A percentile compares a stretch with the other conserved stretches of the same genome.
Evolutionary conservation across 1,140 invertebrate species (phyloP).

Genomic region (Pseudomyrmex sp.): DNA sequence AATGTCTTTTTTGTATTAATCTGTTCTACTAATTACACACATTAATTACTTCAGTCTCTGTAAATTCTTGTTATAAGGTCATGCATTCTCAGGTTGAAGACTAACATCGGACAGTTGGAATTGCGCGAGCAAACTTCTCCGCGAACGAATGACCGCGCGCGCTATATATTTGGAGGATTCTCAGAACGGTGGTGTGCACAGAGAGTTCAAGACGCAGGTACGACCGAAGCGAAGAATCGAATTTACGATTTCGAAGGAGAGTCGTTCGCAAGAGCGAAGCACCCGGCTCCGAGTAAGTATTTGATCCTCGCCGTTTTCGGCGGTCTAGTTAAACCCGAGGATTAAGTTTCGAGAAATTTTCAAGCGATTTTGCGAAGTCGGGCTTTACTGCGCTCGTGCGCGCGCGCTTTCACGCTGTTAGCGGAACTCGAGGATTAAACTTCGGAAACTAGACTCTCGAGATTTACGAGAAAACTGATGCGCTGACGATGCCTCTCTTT

Average conservation of each 20-base stretch:
- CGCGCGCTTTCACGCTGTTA: slow-evolving; percentile 38
- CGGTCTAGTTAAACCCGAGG: slow-evolving; percentile 43
- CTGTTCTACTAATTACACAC: not conserved
- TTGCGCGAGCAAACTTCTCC: slow-evolving; percentile 10
- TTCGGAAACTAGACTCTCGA: slow-evolving; percentile 42
- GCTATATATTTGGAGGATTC: not conserved
- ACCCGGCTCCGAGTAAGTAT: not conserved
- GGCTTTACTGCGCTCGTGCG: slow-evolving; percentile 10
- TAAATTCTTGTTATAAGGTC: not conserved
- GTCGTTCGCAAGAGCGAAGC: slow-evolving; percentile 14
- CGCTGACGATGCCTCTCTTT: slow-evolving; percentile 18
- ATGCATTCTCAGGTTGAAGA: not conserved
- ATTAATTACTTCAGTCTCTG: not conserved
- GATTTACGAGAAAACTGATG: slow-evolving; percentile 42
- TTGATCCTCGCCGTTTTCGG: slow-evolving; percentile 50
- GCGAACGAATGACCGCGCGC: slow-evolving; percentile 10
- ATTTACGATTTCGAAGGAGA: slow-evolving; percentile 42
- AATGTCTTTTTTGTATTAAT: not conserved
- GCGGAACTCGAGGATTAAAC: slow-evolving; percentile 44
- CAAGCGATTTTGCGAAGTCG: slow-evolving; percentile 44
- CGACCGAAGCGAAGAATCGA: slow-evolving; percentile 37
- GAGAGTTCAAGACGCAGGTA: slow-evolving; percentile 27
- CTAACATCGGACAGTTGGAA: not conserved
- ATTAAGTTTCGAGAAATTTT: slow-evolving; percentile 64
- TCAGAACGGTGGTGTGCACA: not conserved